Percentiles rank a stretch among this genome's conserved stretches.
These are phyloP conservation scores for Eueides isabella DNA, from an alignment of 1,140 invertebrate genomes.

Conservation along the genomic window DNA sequence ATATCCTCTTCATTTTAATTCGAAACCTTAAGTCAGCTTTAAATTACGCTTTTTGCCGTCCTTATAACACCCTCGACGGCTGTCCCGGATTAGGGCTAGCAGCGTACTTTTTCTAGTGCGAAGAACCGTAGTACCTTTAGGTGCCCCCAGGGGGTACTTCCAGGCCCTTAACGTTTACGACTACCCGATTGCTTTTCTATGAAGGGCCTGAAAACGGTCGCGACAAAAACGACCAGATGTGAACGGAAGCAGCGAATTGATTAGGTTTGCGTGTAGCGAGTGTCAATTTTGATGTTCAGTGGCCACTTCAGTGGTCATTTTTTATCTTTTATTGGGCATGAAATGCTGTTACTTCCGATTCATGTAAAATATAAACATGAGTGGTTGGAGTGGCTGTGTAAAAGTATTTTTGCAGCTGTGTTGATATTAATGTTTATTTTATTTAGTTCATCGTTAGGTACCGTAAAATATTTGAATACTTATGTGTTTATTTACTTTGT, in stretches of 20 bases:
- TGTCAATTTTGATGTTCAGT: slow-evolving; percentile 49
- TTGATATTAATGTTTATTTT: background rate
- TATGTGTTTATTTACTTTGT: background rate
- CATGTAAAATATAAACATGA: slow-evolving; percentile 8
- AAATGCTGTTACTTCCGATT: slow-evolving; percentile 15
- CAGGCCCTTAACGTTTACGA: slow-evolving; percentile 81
- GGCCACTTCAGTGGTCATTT: slow-evolving; percentile 35
- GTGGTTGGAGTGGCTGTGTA: background rate
- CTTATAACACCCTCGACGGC: slow-evolving; percentile 73
- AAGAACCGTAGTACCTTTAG: slow-evolving; percentile 73
- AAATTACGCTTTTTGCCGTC: slow-evolving; percentile 78
- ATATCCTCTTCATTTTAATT: slow-evolving; percentile 74
- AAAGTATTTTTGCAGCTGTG: slow-evolving; percentile 5
- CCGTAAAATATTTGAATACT: background rate
- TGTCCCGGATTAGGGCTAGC: slow-evolving; percentile 69
- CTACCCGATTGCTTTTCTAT: slow-evolving; percentile 82
- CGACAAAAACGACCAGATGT: slow-evolving; percentile 72
- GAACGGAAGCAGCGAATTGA: slow-evolving; percentile 60
- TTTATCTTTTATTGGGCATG: slow-evolving; percentile 20
- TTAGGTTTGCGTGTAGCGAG: slow-evolving; percentile 46
- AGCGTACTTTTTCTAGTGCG: slow-evolving; percentile 73
- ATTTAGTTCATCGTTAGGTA: background rate
- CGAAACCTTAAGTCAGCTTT: slow-evolving; percentile 79
- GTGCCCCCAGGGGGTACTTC: slow-evolving; percentile 72
- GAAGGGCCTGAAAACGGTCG: slow-evolving; percentile 73